Base-by-base conservation (phyloP, 2,113 vertebrate genomes). In the Acanthochromis polyacanthus region DNA sequence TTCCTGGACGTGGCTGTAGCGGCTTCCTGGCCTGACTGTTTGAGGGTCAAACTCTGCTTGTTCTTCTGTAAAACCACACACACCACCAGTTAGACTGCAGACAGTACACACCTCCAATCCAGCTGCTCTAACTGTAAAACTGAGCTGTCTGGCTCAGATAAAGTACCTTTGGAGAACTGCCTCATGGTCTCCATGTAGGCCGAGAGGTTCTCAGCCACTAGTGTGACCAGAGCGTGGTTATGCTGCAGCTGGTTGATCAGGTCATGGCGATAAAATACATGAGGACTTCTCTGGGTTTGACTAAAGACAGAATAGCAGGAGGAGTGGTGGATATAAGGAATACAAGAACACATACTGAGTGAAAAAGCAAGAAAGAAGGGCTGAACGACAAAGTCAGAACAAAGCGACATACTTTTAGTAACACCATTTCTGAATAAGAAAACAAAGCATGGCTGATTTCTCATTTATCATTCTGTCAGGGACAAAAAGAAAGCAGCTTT, bases 211-310 rank as follows among this genome's bases (percentile, higher is more conserved):
- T 99, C 98, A 78, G 98, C 98, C 84, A 99, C 98, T 89, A 99
- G 70, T 22, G 98, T 99, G 90, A 99, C 98, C 65, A 99, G 95
- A 68, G 98, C 96, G 63, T 99, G 98, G 95, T 98, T 99, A 94
- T 99, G 97, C 94, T 99, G 98, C 81, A 99, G 95, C 89, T 99
- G 98, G 96, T 99, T 99, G 90, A 99, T 99, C 95, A 99, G 96
- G 82, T 99, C 98, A 88, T 99, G 98, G 45, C 98, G 97, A 88
- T 99, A 99, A 94, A 99, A 99, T 56, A 99, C 97, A 61, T 99
- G 98, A 36, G 98, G 97, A 91, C 97, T 99, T 92, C 98, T 93
- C 92, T 99, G 98, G 45, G 97, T 98, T 95, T 99, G 98, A 95
- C 98, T 99, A 91, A 61, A 78, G 75, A 81, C 15, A 71, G 17